phyloP scores from a whole-genome alignment of 2,888 invertebrate species.

The Chirona hameri region DNA sequence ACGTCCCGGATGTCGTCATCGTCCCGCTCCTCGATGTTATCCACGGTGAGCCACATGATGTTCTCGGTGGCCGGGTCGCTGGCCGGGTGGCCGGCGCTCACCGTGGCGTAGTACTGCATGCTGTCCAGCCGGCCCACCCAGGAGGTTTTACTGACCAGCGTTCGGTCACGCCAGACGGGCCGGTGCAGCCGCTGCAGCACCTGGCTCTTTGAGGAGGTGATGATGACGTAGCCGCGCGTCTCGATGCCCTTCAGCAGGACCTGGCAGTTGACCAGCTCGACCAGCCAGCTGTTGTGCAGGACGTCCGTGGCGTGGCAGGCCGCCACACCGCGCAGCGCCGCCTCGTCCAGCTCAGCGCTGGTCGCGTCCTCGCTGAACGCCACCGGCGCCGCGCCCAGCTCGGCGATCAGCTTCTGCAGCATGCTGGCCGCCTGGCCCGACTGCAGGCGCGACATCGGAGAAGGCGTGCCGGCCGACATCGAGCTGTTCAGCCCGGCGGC shows the following conservation, averaged over 20 bases:
- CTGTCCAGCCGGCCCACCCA: slow-evolving; percentile 74
- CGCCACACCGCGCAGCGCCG: slow-evolving; percentile 76
- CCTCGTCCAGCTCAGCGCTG: slow-evolving; percentile 59
- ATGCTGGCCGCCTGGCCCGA: slow-evolving; percentile 74
- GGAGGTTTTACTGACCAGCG: slow-evolving; percentile 86
- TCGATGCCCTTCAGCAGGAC: slow-evolving; percentile 88
- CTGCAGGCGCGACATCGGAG: slow-evolving; percentile 62
- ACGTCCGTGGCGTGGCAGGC: slow-evolving; percentile 89
- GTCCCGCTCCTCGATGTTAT: slow-evolving; percentile 72
- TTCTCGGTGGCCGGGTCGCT: slow-evolving; percentile 63
- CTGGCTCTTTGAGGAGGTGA: slow-evolving; percentile 94
- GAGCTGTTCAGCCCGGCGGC: slow-evolving; percentile 59
- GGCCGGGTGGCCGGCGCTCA: slow-evolving; percentile 65
- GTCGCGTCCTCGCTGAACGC: slow-evolving; percentile 94
- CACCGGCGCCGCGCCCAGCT: slow-evolving; percentile 60
- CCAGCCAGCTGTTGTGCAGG: slow-evolving; percentile 89
- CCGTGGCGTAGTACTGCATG: slow-evolving; percentile 99
- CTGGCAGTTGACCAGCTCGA: slow-evolving; percentile 88
- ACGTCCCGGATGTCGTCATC: slow-evolving; percentile 77
- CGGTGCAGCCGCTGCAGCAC: slow-evolving; percentile 83
- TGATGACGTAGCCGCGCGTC: slow-evolving; percentile 92
- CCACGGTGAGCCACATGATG: slow-evolving; percentile 93
- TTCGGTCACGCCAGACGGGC: slow-evolving; percentile 82
- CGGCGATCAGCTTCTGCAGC: slow-evolving; percentile 87
- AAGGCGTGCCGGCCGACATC: slow-evolving; percentile 54